phyloP scores from a whole-genome alignment of 2,113 vertebrate genomes.

The Gavialis gangeticus region DNA sequence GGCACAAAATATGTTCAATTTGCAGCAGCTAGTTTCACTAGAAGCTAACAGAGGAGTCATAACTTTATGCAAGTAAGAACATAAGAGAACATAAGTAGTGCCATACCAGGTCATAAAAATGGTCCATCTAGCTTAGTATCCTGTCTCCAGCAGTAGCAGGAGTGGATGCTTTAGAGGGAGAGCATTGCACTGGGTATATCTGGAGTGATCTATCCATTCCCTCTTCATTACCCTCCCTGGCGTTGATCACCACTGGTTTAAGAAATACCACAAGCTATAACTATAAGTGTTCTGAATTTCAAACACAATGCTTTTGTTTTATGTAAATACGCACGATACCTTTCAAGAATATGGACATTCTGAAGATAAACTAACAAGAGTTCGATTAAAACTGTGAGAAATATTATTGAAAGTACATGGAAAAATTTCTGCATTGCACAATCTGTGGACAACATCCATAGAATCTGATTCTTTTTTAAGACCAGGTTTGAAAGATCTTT shows the following conservation, averaged over 20 bases:
- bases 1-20: slow-evolving; percentile 63
- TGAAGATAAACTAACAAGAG: not conserved
- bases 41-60: slow-evolving; percentile 56
- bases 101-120: no score
- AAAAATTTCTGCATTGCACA: not conserved
- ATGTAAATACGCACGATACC: no score
- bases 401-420: not conserved
- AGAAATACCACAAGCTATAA: no score
- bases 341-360: not conserved
- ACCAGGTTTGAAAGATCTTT: not conserved
- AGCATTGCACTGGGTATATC: no score
- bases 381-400: not conserved
- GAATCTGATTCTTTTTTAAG: not conserved
- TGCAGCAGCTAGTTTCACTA: slow-evolving; percentile 43
- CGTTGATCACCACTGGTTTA: not conserved
- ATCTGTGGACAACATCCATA: not conserved
- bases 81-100: not conserved
- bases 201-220: no score
- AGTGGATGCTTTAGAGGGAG: no score
- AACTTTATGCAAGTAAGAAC: slow-evolving; percentile 33
- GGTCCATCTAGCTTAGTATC: no score
- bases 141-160: no score
- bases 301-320: not conserved
- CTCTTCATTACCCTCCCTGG: not conserved
- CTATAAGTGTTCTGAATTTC: slow-evolving; percentile 6